These are phyloP conservation scores for Gandaritis pyraliata DNA, from an alignment of 2,888 invertebrate species.

Conservation along the genomic window DNA sequence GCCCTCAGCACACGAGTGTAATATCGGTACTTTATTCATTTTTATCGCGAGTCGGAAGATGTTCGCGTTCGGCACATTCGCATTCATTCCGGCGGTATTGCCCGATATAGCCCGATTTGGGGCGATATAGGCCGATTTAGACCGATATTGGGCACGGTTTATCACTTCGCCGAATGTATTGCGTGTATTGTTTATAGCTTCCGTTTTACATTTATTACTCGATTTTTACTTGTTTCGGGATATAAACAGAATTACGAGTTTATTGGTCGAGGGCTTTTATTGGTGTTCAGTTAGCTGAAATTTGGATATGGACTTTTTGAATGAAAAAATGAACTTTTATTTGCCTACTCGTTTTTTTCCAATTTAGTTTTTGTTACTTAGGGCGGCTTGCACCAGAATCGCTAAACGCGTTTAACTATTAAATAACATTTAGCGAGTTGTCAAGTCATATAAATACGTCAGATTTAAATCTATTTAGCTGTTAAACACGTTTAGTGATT, in stretches of 20 bases:
- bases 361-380: not conserved
- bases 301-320: constrained; percentile 13
- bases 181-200: constrained; percentile 41
- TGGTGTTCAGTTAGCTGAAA: constrained; percentile 25
- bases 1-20: constrained; percentile 16
- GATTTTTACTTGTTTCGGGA: constrained; percentile 38
- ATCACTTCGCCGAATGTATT: constrained; percentile 34
- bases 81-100: constrained; percentile 29
- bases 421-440: no score
- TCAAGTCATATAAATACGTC: no score
- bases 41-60: constrained; percentile 39
- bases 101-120: constrained; percentile 25
- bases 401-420: no score
- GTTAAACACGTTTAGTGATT: no score
- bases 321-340: constrained; percentile 2
- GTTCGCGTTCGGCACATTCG: constrained; percentile 28
- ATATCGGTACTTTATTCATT: constrained; percentile 35
- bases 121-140: constrained; percentile 38
- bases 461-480: no score
- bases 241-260: constrained; percentile 31
- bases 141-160: constrained; percentile 41
- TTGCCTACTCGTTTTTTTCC: not conserved
- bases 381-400: no score
- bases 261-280: constrained; percentile 30
- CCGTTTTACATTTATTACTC: constrained; percentile 44